A percentile compares a stretch with the other conserved stretches of the same genome.
Evolutionary conservation across 2,888 invertebrate species (phyloP).

Genomic region (Lasius platythorax): DNA sequence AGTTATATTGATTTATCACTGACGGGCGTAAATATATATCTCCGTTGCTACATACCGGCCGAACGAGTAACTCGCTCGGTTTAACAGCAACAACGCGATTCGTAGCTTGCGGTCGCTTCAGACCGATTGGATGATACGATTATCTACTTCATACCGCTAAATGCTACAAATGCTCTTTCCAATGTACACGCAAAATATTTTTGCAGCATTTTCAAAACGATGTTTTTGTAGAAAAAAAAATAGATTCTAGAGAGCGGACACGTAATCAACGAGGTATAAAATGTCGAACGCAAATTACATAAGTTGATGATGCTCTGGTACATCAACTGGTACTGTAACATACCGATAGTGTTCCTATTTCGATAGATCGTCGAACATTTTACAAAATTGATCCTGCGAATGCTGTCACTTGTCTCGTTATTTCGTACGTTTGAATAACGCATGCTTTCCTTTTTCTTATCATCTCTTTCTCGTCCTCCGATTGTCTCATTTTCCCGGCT

Average conservation of each 20-base stretch:
- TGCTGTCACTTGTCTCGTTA: not conserved
- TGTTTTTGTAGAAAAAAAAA: conserved; percentile 15
- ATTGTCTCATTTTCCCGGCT: not conserved
- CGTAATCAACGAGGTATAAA: conserved; percentile 15
- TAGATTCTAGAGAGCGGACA: not conserved
- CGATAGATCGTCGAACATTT: not conserved
- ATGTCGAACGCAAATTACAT: not conserved
- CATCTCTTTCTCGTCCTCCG: not conserved
- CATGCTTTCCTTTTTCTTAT: not conserved
- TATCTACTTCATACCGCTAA: conserved; percentile 42
- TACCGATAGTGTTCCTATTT: not conserved
- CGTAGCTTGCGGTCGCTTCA: conserved; percentile 53
- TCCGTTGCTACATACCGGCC: not conserved
- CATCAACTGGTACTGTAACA: not conserved
- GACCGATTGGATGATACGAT: conserved; percentile 54
- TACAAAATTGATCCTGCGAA: not conserved
- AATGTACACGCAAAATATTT: conserved; percentile 20
- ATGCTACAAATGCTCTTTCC: conserved; percentile 41
- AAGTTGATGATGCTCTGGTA: not conserved
- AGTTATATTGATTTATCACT: conserved; percentile 56
- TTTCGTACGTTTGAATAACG: not conserved
- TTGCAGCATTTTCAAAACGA: conserved; percentile 29
- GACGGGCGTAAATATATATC: conserved; percentile 48
- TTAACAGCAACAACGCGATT: conserved; percentile 47
- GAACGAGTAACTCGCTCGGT: conserved; percentile 47